Evolutionary conservation across 2,888 invertebrate genomes (phyloP).

Genomic region (Eupithecia exiguata): DNA sequence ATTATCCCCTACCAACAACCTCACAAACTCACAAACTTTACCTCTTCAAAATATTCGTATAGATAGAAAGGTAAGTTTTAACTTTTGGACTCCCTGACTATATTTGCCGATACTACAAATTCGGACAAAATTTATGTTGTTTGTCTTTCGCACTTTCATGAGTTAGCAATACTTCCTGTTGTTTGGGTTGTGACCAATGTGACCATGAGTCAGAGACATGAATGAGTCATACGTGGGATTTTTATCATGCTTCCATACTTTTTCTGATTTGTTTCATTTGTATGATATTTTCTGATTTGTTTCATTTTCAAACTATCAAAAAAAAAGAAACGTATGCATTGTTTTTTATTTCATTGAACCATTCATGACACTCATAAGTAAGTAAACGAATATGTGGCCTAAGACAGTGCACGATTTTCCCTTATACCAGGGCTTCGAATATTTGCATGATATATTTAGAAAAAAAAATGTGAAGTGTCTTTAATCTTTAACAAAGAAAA

Average conservation of each 20-base stretch:
- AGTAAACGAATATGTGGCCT: not conserved
- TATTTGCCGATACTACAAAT: slow-evolving; percentile 41
- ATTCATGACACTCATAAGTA: too few species aligned
- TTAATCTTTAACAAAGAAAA: too few species aligned
- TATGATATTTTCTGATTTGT: too few species aligned
- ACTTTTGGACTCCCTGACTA: not conserved
- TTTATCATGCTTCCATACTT: not conserved
- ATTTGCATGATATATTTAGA: too few species aligned
- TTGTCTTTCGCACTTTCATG: slow-evolving; percentile 37
- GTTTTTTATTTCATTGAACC: too few species aligned
- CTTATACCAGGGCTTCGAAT: too few species aligned
- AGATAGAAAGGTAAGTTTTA: not conserved
- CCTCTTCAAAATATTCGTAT: too few species aligned
- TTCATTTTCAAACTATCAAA: not conserved
- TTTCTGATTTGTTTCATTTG: too few species aligned
- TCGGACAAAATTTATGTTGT: slow-evolving; percentile 41
- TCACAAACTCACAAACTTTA: too few species aligned
- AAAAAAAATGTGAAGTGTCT: too few species aligned
- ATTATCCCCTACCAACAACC: too few species aligned
- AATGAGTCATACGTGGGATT: not conserved
- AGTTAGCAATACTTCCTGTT: slow-evolving; percentile 39
- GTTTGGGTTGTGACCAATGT: slow-evolving; percentile 25
- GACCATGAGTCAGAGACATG: not conserved
- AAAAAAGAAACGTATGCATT: not conserved
- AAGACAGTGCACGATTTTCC: not conserved